Conservation (phyloP, 2,113 vertebrate species). For the Ailurus styani region DNA sequence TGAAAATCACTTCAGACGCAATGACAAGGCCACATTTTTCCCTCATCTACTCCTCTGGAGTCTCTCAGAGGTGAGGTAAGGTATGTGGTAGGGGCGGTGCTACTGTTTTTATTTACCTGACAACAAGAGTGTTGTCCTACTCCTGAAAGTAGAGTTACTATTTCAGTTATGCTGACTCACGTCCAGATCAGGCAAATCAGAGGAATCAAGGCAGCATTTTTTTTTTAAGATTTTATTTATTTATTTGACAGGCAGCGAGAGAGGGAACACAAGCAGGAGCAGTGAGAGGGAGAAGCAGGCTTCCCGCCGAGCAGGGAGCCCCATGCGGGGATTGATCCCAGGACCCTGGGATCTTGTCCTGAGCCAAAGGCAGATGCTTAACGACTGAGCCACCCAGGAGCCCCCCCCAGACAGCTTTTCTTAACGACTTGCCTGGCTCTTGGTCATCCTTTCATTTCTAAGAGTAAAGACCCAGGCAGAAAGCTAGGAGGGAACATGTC, state of each 20-base stretch:
- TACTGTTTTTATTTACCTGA: accelerated
- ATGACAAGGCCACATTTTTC: not conserved
- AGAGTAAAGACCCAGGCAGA: not conserved
- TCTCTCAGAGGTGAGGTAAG: not conserved
- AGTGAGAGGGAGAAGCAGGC: too few species aligned
- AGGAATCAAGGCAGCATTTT: not conserved
- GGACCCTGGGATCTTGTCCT: too few species aligned
- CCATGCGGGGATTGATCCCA: too few species aligned
- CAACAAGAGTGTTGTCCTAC: not conserved
- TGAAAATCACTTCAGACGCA: not conserved
- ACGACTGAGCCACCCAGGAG: too few species aligned
- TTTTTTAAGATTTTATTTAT: too few species aligned
- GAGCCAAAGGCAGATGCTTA: too few species aligned
- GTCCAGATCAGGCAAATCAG: not conserved
- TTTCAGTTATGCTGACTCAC: not conserved
- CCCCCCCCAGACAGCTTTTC: not conserved
- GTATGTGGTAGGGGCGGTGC: not conserved
- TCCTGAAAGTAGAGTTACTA: not conserved
- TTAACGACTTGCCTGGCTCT: accelerated
- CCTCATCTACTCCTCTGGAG: not conserved
- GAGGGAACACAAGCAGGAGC: too few species aligned
- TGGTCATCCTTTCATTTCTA: accelerated
- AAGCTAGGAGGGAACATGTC: not conserved
- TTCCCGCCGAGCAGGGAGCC: too few species aligned
- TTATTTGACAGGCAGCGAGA: too few species aligned